phyloP scores from a whole-genome alignment of 2,797 vertebrate species.

The Argentina silus region DNA sequence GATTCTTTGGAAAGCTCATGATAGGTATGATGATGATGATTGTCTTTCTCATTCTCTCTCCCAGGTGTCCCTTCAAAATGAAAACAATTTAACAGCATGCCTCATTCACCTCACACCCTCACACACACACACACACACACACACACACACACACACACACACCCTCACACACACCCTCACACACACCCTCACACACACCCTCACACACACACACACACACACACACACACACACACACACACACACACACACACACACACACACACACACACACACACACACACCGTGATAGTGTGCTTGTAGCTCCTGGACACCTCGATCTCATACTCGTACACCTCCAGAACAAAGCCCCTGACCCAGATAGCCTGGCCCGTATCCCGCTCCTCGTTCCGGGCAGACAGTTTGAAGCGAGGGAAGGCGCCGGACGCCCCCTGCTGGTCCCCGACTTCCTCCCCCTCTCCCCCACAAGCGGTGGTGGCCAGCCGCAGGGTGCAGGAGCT shows the following conservation, averaged over 20 bases:
- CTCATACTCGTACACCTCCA: slow-evolving; percentile 89
- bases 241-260: too few species aligned
- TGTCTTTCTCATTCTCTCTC: not conserved
- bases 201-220: not conserved
- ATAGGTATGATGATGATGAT: not conserved
- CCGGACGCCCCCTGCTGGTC: slow-evolving; percentile 38
- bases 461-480: slow-evolving; percentile 80
- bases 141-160: too few species aligned
- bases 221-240: too few species aligned
- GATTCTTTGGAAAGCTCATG: not conserved
- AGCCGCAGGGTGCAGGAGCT: slow-evolving; percentile 91
- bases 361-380: slow-evolving; percentile 92
- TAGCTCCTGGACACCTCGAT: slow-evolving; percentile 92
- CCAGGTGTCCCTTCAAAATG: not conserved
- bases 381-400: slow-evolving; percentile 90
- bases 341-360: slow-evolving; percentile 92
- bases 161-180: too few species aligned
- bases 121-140: too few species aligned
- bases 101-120: too few species aligned
- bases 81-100: not conserved
- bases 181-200: too few species aligned
- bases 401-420: slow-evolving; percentile 80
- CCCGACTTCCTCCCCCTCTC: slow-evolving; percentile 34
- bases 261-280: slow-evolving; percentile 38
- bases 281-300: slow-evolving; percentile 94